Percentiles rank a stretch among this genome's conserved stretches.
Conservation (phyloP, 2,797 vertebrate species). For the Petrocephalus schoutedeni region DNA sequence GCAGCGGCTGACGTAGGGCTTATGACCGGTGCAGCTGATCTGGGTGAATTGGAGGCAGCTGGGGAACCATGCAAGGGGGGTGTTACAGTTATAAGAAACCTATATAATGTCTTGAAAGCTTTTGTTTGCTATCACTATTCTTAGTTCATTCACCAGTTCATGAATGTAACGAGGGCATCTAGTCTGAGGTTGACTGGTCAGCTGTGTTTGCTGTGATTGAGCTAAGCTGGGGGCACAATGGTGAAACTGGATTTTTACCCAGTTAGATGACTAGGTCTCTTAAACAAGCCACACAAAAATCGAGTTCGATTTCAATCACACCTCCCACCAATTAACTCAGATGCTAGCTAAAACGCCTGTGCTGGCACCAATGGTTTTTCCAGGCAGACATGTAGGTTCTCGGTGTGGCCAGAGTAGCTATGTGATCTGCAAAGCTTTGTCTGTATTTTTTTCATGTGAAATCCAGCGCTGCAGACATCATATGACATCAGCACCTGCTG, state of each 20-base stretch:
- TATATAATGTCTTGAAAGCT: not conserved
- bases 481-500: not conserved
- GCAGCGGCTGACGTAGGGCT: too few relatives aligned
- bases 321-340: not conserved
- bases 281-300: not conserved
- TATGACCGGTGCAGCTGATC: too few relatives aligned
- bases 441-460: not conserved
- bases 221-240: not conserved
- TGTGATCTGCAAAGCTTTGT: not conserved
- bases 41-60: too few relatives aligned
- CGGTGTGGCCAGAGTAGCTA: not conserved
- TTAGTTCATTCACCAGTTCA: not conserved
- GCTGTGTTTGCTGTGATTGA: not conserved
- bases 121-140: not conserved
- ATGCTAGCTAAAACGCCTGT: too few relatives aligned
- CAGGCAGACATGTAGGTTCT: not conserved
- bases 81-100: not conserved
- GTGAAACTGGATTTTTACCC: not conserved
- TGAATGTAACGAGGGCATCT: not conserved
- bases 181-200: not conserved
- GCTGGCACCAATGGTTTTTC: not conserved
- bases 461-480: constrained; percentile 1
- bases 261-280: not conserved
- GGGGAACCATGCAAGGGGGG: too few relatives aligned
- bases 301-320: not conserved